Conservation (phyloP, 2,797 vertebrate species). For the Cryptoprocta ferox region DNA sequence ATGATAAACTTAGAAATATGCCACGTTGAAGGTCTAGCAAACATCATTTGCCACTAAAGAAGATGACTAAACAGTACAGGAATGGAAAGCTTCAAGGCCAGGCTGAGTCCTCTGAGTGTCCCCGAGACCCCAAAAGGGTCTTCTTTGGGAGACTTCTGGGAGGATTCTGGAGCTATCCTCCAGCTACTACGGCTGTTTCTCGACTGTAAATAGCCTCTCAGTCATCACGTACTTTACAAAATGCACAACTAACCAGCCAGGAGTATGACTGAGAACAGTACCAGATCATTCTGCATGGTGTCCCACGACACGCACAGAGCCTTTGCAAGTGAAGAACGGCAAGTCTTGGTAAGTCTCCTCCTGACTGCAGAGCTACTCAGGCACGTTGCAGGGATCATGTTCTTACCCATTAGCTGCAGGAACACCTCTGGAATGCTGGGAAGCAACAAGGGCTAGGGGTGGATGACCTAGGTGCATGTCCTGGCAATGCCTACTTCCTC, state of each 20-base stretch:
- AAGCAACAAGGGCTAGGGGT: background rate
- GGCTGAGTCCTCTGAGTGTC: background rate
- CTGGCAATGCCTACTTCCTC: background rate
- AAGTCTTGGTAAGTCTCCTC: background rate
- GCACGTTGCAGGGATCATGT: fast-evolving
- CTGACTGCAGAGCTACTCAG: background rate
- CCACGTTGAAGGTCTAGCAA: background rate
- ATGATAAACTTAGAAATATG: background rate
- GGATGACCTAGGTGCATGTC: background rate
- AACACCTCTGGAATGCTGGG: background rate
- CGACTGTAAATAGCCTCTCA: background rate
- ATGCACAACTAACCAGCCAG: background rate
- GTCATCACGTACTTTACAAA: background rate
- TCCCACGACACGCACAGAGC: background rate
- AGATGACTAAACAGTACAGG: background rate
- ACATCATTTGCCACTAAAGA: background rate
- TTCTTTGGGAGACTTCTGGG: background rate
- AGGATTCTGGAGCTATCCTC: background rate
- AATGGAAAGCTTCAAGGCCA: conserved; percentile 3
- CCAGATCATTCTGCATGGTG: background rate
- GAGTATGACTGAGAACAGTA: background rate
- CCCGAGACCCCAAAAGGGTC: background rate
- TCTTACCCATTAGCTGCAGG: background rate
- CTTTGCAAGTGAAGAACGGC: background rate
- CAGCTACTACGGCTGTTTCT: background rate